Percentiles rank a stretch among this genome's conserved stretches.
phyloP scores from a whole-genome alignment of 2,113 vertebrate species.

The Shinisaurus crocodilurus region DNA sequence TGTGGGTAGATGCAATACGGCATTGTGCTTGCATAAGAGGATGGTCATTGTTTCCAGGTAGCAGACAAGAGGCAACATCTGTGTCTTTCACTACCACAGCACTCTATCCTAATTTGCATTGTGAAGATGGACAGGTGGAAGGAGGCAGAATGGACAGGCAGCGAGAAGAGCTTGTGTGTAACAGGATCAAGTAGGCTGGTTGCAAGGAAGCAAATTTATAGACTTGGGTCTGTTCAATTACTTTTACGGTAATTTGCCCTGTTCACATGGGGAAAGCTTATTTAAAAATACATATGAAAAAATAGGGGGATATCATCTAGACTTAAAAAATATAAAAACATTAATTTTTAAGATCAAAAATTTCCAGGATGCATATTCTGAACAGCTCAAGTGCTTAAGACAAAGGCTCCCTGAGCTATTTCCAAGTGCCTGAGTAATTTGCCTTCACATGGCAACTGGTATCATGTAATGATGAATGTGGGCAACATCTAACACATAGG shows the following conservation, averaged over 20 bases:
- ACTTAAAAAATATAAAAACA: background rate
- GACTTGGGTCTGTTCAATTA: background rate
- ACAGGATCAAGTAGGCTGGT: background rate
- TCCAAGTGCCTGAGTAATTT: slow-evolving; percentile 32
- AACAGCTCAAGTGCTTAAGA: slow-evolving; percentile 2
- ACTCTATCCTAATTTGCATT: background rate
- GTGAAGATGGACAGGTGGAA: background rate
- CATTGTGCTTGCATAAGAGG: background rate
- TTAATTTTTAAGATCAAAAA: background rate
- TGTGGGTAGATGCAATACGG: background rate
- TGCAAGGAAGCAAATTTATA: background rate
- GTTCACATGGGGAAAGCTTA: background rate
- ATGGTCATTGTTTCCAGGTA: background rate
- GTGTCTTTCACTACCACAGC: background rate
- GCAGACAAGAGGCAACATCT: background rate
- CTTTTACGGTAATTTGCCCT: background rate
- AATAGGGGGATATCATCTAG: background rate
- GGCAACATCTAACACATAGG: background rate
- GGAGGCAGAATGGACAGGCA: too few species aligned
- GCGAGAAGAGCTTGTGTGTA: background rate
- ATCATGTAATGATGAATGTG: background rate
- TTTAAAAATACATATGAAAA: background rate
- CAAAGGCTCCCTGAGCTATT: background rate
- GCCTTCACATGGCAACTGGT: slow-evolving; percentile 38
- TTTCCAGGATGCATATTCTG: background rate